These are phyloP conservation scores for Beroe ovata DNA, from an alignment of 37 sponge, comb jelly and placozoan genomes.

Conservation along the genomic window DNA sequence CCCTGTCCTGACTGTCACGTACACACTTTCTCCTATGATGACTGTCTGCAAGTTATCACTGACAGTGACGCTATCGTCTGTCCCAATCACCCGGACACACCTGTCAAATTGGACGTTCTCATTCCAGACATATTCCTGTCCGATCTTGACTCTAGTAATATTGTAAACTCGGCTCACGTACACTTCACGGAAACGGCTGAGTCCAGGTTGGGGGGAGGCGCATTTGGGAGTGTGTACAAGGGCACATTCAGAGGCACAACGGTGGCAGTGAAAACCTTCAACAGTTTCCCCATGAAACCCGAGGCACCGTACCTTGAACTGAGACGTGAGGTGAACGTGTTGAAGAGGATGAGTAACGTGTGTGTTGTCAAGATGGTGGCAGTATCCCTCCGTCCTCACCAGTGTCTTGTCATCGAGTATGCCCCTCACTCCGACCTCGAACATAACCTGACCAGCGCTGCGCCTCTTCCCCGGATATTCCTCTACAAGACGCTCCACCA, in stretches of 20 bases:
- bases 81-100: constrained; percentile 29
- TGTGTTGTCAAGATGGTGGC: constrained; percentile 56
- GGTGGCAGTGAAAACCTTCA: constrained; percentile 59
- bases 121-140: constrained; percentile 51
- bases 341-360: constrained; percentile 26
- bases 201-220: constrained; percentile 2
- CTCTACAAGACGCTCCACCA: constrained; percentile 57
- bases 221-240: constrained; percentile 58
- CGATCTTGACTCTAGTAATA: neutral
- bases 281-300: constrained; percentile 56
- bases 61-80: constrained; percentile 30
- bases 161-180: neutral
- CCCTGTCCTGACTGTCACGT: constrained; percentile 27
- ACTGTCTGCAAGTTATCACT: constrained; percentile 26
- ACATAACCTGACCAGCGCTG: neutral
- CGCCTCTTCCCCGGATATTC: constrained; percentile 9
- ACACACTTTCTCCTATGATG: constrained; percentile 55
- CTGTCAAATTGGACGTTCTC: neutral
- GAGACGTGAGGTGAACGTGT: constrained; percentile 16
- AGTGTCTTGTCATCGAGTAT: constrained; percentile 38
- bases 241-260: neutral
- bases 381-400: constrained; percentile 28
- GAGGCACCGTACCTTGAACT: constrained; percentile 42
- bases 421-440: constrained; percentile 13
- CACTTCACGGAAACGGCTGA: constrained; percentile 27